Evolutionary conservation across 2,113 vertebrate species (phyloP).

Genomic region (Solea solea): DNA sequence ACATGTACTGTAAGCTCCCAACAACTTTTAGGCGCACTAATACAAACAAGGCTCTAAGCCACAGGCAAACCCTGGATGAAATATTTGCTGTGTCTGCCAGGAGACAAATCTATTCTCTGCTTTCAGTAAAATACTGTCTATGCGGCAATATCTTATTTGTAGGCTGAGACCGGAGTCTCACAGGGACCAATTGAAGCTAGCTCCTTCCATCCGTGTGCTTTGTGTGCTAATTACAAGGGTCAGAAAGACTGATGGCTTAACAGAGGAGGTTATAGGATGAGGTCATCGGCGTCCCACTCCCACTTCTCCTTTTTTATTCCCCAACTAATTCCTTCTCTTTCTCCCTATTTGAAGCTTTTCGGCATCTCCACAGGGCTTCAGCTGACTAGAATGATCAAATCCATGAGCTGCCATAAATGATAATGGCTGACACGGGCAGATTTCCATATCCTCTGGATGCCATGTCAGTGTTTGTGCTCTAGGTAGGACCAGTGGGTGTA

Average conservation of each 20-base stretch:
- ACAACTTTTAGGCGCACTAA: conserved; percentile 72
- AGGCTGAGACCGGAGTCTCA: conserved; percentile 72
- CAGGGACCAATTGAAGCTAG: conserved; percentile 78
- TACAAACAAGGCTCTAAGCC: conserved; percentile 71
- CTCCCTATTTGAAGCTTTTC: conserved; percentile 23
- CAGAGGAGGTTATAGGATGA: conserved; percentile 66
- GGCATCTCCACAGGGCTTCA: conserved; percentile 6
- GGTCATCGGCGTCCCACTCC: conserved; percentile 50
- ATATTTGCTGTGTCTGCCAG: conserved; percentile 76
- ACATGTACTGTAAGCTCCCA: conserved; percentile 59
- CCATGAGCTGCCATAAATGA: conserved; percentile 35
- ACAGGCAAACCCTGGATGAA: conserved; percentile 72
- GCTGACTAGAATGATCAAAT: conserved; percentile 43
- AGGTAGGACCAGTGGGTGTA: conserved; percentile 43
- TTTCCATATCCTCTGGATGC: conserved; percentile 51
- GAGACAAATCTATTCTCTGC: conserved; percentile 79
- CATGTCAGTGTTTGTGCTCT: conserved; percentile 45
- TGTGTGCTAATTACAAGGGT: conserved; percentile 81
- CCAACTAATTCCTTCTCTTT: conserved; percentile 4
- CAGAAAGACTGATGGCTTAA: conserved; percentile 79
- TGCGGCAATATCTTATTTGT: conserved; percentile 79
- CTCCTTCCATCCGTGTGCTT: conserved; percentile 67
- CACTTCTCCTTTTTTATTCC: not conserved
- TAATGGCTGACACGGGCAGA: conserved; percentile 33
- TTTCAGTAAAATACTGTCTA: conserved; percentile 79